These are phyloP conservation scores for Gila orcuttii DNA, from an alignment of 2,113 vertebrate genomes.

Conservation along the genomic window DNA sequence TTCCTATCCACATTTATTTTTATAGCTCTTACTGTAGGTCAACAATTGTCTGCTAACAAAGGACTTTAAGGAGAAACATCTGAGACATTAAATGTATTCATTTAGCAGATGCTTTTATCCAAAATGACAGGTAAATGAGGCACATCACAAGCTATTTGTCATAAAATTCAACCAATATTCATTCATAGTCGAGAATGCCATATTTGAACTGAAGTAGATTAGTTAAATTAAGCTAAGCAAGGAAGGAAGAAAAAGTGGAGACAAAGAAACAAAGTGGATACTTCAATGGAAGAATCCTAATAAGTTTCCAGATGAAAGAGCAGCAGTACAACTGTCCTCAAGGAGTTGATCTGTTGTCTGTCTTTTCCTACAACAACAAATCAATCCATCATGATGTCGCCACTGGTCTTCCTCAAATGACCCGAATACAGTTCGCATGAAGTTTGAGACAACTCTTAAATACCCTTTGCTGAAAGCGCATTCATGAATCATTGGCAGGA, in stretches of 20 bases:
- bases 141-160: background rate
- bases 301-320: background rate
- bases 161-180: background rate
- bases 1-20: background rate
- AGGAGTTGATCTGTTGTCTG: background rate
- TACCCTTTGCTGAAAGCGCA: slow-evolving; percentile 45
- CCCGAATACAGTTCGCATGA: slow-evolving; percentile 35
- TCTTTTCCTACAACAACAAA: slow-evolving; percentile 2
- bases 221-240: background rate
- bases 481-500: slow-evolving; percentile 32
- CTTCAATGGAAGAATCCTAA: background rate
- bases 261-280: background rate
- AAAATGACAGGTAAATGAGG: slow-evolving; percentile 13
- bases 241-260: background rate
- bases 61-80: background rate
- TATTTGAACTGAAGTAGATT: background rate
- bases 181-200: background rate
- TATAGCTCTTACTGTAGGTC: background rate
- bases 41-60: background rate
- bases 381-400: background rate
- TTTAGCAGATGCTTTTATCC: slow-evolving; percentile 17
- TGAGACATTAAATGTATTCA: background rate
- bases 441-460: slow-evolving; percentile 39
- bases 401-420: slow-evolving; percentile 25
- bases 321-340: background rate